A percentile compares a stretch with the other conserved stretches of the same genome.
These are phyloP conservation scores for Leptocoma aspasia DNA, from an alignment of 2,113 vertebrate genomes.

Conservation along the genomic window DNA sequence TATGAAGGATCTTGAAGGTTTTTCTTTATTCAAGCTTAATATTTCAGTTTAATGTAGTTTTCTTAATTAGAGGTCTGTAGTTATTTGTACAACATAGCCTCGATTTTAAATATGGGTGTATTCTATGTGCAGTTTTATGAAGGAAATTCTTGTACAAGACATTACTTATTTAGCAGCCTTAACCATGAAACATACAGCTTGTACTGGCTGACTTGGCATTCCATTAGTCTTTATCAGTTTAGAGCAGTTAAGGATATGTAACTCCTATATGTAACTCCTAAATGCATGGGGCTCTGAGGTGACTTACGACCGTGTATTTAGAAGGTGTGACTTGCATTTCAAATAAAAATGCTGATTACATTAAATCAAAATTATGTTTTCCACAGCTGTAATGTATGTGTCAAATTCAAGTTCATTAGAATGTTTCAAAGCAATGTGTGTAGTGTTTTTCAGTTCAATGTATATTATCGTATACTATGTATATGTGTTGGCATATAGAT, in stretches of 20 bases:
- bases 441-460: not conserved
- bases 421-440: not conserved
- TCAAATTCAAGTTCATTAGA: not conserved
- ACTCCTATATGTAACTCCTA: not conserved
- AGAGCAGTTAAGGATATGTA: not conserved
- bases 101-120: fast-evolving
- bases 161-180: not conserved
- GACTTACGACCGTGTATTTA: not conserved
- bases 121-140: not conserved
- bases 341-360: not conserved
- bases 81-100: not conserved
- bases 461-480: not conserved
- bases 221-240: not conserved
- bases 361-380: not conserved
- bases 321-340: not conserved
- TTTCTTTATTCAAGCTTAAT: not conserved
- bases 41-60: not conserved
- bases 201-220: not conserved
- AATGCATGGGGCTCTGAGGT: not conserved
- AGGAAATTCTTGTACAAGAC: not conserved
- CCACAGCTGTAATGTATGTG: not conserved
- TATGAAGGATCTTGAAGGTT: not conserved
- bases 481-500: not conserved
- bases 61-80: not conserved
- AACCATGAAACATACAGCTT: not conserved